Evolutionary conservation across 2,888 invertebrate genomes (phyloP).

Genomic region (Harmothoe impar): DNA sequence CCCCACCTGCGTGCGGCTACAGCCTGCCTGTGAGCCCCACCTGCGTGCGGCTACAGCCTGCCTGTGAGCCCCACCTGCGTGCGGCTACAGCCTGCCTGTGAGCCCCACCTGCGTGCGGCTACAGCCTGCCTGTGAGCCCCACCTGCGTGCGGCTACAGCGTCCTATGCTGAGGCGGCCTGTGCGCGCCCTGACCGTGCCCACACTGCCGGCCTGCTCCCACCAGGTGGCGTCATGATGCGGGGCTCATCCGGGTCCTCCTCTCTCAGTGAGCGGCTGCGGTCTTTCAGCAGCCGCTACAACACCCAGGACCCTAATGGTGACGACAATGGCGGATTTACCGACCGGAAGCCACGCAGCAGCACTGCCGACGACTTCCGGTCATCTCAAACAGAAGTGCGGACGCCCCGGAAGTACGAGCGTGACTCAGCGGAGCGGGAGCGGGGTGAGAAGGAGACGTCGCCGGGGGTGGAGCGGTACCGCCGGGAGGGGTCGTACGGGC

Average conservation of each 20-base stretch:
- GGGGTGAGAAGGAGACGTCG: background rate
- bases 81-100: too few relatives aligned
- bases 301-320: background rate
- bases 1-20: too few relatives aligned
- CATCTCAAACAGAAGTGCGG: background rate
- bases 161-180: background rate
- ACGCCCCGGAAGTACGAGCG: slow-evolving; percentile 39
- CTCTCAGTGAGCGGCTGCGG: slow-evolving; percentile 29
- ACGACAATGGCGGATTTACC: slow-evolving; percentile 27
- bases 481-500: slow-evolving; percentile 25
- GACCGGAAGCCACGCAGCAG: background rate
- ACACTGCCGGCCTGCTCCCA: background rate
- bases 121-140: too few relatives aligned
- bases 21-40: too few relatives aligned
- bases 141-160: too few relatives aligned
- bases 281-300: slow-evolving; percentile 46
- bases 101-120: too few relatives aligned
- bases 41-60: too few relatives aligned
- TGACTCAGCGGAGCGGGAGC: background rate
- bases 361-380: background rate
- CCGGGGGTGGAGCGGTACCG: background rate
- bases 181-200: background rate
- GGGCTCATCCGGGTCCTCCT: background rate
- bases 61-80: too few relatives aligned
- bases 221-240: background rate